These are phyloP conservation scores for Sturmia bella DNA, from an alignment of 2,888 invertebrate genomes.

Conservation along the genomic window DNA sequence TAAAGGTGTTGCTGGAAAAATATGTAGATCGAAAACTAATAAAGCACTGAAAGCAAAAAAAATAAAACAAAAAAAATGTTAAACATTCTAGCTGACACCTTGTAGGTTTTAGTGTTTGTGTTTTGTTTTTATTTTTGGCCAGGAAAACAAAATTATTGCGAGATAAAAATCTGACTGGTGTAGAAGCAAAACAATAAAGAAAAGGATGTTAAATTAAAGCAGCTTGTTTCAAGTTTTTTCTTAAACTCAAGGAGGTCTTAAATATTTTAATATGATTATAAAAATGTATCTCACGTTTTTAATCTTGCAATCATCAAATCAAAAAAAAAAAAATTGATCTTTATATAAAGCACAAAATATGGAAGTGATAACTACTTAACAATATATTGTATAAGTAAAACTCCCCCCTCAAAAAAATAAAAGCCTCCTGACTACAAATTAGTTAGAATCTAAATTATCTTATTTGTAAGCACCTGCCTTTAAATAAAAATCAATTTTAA, in stretches of 20 bases:
- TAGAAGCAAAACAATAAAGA: not conserved
- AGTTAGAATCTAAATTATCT: constrained; percentile 34
- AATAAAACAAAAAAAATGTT: constrained; percentile 12
- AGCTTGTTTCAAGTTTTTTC: not conserved
- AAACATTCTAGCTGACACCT: constrained; percentile 33
- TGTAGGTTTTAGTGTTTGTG: not conserved
- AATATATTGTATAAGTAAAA: constrained; percentile 28
- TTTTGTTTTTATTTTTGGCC: not conserved
- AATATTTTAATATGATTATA: constrained; percentile 46
- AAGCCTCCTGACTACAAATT: constrained; percentile 24
- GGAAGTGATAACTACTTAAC: constrained; percentile 59
- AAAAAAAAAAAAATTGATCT: not conserved
- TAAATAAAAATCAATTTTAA: constrained; percentile 2
- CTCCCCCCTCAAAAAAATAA: not conserved
- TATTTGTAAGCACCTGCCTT: constrained; percentile 51
- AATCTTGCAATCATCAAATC: constrained; percentile 50
- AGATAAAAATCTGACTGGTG: constrained; percentile 36
- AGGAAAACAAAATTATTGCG: constrained; percentile 10
- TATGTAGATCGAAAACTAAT: constrained; percentile 29
- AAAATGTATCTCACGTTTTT: constrained; percentile 67
- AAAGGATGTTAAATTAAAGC: constrained; percentile 21
- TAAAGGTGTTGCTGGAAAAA: constrained; percentile 53
- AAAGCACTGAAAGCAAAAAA: not conserved
- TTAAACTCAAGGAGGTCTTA: constrained; percentile 21
- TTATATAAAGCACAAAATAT: constrained; percentile 21